Evolutionary conservation across 2,797 vertebrate genomes (phyloP).

Genomic region (Sciurus vulgaris): DNA sequence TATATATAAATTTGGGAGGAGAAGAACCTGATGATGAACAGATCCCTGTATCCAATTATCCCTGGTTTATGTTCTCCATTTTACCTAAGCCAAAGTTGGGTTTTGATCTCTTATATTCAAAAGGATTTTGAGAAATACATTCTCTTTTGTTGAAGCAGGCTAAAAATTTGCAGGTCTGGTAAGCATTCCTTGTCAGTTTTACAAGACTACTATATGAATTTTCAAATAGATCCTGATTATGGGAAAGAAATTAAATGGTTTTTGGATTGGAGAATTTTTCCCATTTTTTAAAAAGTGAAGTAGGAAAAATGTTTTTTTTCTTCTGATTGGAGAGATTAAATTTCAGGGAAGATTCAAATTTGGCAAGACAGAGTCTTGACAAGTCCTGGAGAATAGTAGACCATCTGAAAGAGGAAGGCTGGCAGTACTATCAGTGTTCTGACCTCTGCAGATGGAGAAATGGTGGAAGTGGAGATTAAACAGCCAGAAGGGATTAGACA

Average conservation of each 20-base stretch:
- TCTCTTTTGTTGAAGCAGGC: background rate
- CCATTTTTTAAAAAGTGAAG: background rate
- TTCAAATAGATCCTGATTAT: slow-evolving; percentile 28
- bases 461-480: background rate
- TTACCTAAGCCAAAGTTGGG: background rate
- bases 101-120: slow-evolving; percentile 11
- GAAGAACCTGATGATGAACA: background rate
- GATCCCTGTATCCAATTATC: background rate
- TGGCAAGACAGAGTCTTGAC: background rate
- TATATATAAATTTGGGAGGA: background rate
- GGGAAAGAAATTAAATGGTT: slow-evolving; percentile 42
- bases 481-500: background rate
- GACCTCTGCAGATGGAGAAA: background rate
- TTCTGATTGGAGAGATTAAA: background rate
- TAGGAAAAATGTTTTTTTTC: background rate
- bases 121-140: background rate
- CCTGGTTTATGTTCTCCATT: background rate
- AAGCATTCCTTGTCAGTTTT: slow-evolving; percentile 35
- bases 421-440: background rate
- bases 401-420: background rate
- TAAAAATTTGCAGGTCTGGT: background rate
- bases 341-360: slow-evolving; percentile 7
- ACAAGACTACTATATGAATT: slow-evolving; percentile 14
- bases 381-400: background rate
- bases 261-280: background rate